Conservation (phyloP, 2,888 invertebrate species). For the Stenurella melanura region DNA sequence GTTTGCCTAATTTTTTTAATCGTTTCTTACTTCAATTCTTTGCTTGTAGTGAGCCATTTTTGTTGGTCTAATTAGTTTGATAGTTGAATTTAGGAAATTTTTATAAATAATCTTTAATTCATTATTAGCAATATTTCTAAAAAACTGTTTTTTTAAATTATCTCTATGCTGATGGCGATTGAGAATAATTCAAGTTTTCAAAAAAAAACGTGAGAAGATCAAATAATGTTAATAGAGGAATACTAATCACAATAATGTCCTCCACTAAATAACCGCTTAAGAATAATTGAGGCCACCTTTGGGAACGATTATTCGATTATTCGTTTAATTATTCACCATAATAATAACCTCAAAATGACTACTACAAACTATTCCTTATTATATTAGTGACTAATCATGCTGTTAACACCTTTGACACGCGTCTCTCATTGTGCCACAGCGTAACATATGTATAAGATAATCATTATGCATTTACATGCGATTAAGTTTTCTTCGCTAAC, state of each 20-base stretch:
- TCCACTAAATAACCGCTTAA: not conserved
- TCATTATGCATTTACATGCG: not conserved
- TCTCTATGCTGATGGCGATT: too few relatives aligned
- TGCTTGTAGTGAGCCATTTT: too few relatives aligned
- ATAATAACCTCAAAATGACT: not conserved
- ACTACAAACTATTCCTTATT: constrained; percentile 8
- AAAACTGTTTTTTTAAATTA: too few relatives aligned
- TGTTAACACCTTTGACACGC: constrained; percentile 34
- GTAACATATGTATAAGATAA: constrained; percentile 20
- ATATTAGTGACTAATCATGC: constrained; percentile 29
- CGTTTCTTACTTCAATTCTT: too few relatives aligned
- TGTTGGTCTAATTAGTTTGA: too few relatives aligned
- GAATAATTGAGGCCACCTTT: not conserved
- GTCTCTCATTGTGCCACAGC: constrained; percentile 24
- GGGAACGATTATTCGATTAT: not conserved
- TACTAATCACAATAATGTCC: not conserved
- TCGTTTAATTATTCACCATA: not conserved
- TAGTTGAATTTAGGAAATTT: too few relatives aligned
- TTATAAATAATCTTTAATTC: too few relatives aligned
- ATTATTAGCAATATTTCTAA: too few relatives aligned
- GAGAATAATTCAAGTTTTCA: too few relatives aligned
- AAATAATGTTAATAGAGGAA: not conserved
- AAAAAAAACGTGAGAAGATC: not conserved
- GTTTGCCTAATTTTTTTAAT: too few relatives aligned
- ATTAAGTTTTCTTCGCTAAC: not conserved